Conservation (phyloP, 2,888 invertebrate genomes). For the Aphidius colemani region DNA sequence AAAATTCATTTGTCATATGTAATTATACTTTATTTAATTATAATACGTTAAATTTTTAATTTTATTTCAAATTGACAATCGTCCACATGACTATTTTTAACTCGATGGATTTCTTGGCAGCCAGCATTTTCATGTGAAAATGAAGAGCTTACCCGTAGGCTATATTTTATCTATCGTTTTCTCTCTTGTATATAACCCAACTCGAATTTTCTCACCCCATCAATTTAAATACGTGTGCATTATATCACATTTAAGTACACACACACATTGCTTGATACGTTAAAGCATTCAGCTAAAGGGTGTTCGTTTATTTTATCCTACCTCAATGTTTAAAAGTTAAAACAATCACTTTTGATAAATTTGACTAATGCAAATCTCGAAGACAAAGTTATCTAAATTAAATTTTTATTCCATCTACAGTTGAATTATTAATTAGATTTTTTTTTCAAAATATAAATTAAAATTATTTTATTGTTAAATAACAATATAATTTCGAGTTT, state of each 20-base stretch:
- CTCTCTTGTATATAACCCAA: not conserved
- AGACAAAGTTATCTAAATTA: not conserved
- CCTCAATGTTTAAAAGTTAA: too few species aligned
- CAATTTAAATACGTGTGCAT: too few species aligned
- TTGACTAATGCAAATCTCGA: not conserved
- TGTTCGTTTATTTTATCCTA: too few species aligned
- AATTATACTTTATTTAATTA: not conserved
- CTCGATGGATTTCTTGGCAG: constrained; percentile 9
- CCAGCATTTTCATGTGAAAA: not conserved
- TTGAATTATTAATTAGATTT: too few species aligned
- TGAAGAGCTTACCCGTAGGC: not conserved
- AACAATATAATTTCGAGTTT: too few species aligned
- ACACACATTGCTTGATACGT: too few species aligned
- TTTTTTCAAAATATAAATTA: too few species aligned
- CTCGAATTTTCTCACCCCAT: too few species aligned
- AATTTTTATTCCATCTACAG: too few species aligned
- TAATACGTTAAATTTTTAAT: constrained; percentile 13
- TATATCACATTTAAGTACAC: too few species aligned
- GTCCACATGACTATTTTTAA: constrained; percentile 12
- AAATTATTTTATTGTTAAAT: too few species aligned
- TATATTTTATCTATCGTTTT: not conserved
- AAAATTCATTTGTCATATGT: not conserved
- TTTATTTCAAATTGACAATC: constrained; percentile 9
- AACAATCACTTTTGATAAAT: not conserved
- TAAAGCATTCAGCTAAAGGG: too few species aligned